Evolutionary conservation across 2,888 invertebrate genomes (phyloP).

Genomic region (Stenolophus ochropezus): DNA sequence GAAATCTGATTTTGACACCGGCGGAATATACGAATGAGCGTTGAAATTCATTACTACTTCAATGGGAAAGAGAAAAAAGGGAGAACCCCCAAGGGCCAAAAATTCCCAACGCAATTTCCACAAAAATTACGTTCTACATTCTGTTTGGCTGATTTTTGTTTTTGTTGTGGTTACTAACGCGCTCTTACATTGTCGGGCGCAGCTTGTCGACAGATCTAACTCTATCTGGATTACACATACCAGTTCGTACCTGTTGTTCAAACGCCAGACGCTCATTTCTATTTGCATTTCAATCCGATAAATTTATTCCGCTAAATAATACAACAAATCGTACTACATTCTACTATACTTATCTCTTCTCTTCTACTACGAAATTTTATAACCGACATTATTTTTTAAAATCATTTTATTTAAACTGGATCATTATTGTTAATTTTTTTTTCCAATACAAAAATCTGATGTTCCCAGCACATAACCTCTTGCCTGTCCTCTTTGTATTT

Average conservation of each 20-base stretch:
- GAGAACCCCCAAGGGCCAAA: constrained; percentile 25
- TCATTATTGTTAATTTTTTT: too few relatives aligned
- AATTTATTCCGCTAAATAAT: too few relatives aligned
- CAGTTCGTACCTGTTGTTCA: constrained; percentile 11
- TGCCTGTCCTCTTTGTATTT: too few relatives aligned
- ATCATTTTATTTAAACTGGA: too few relatives aligned
- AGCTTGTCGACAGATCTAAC: neutral
- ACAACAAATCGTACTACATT: neutral
- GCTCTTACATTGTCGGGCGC: constrained; percentile 11
- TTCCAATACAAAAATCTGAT: too few relatives aligned
- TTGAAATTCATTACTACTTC: constrained; percentile 51
- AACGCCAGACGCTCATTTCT: neutral
- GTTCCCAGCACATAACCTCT: too few relatives aligned
- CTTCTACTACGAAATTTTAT: neutral
- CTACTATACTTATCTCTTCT: neutral
- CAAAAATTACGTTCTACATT: constrained; percentile 54
- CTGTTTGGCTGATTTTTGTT: constrained; percentile 43
- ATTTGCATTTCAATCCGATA: too few relatives aligned
- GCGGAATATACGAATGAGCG: constrained; percentile 44
- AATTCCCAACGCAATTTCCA: constrained; percentile 55
- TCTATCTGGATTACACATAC: neutral
- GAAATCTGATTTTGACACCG: constrained; percentile 48
- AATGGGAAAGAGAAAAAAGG: constrained; percentile 37
- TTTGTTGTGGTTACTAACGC: constrained; percentile 30
- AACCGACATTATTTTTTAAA: neutral